Evolutionary conservation across 1,140 invertebrate genomes (phyloP), one percentile per base, ranked within the genome.

Genomic region (Oscheius sp.): DNA sequence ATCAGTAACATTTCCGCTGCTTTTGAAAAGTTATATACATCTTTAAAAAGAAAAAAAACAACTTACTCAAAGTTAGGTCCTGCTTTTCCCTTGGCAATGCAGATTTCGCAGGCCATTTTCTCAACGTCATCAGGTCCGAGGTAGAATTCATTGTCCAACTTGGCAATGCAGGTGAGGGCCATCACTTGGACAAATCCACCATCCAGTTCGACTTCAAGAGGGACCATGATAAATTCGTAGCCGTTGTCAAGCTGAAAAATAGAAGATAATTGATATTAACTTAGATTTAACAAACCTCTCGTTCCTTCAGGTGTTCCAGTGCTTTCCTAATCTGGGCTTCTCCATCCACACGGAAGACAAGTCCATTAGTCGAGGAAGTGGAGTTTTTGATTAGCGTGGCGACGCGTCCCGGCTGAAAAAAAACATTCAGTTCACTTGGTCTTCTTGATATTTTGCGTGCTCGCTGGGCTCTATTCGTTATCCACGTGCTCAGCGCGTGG

Each of bases 11-110:
- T n/a, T n/a, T n/a, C n/a, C n/a, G n/a, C n/a, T n/a, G n/a, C n/a
- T n/a, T n/a, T n/a, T n/a, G n/a, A n/a, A n/a, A n/a, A n/a, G n/a
- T n/a, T n/a, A n/a, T n/a, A n/a, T n/a, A n/a, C n/a, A n/a, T n/a
- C n/a, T 4, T 31, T 68, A 26, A 29, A 20, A 23, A 66, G 18
- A 45, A 13, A n/a, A 18, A n/a, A 66, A 62, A 52, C n/a, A 4
- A 70, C 68, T 70, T 42, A 70, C 68, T 71, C 69, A 61, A 42
- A 52, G 42, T 71, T 71, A 2, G 69, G 69, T 49, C 69, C 69
- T 10, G 69, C 69, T 38, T 49, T 49, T 45, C 69, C 69, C 23
- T 65, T 63, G 20, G 69, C 69, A 2, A 46, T 64, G 29, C 45
- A 55, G 29, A 71, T 71, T 36, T 71, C 38, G 3, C 34, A 31